Conservation (phyloP, 2,888 invertebrate species). For the Macropis europaea region DNA sequence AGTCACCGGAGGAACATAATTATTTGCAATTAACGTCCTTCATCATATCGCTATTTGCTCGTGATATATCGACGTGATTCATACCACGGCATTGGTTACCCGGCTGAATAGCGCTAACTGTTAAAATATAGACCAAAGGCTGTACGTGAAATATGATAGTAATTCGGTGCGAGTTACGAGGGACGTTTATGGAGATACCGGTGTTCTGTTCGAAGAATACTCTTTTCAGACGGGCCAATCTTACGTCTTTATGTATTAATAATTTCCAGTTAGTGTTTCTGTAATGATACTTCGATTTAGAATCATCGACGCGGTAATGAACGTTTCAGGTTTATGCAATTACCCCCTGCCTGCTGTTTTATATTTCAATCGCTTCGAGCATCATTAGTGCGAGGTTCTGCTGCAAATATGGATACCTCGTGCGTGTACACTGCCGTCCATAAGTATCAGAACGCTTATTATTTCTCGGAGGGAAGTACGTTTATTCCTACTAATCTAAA, state of each 20-base stretch:
- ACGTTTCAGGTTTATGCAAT: neutral
- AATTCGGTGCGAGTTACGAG: constrained; percentile 6
- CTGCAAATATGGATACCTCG: no score
- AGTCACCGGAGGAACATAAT: neutral
- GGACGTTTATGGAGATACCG: neutral
- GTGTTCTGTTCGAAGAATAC: neutral
- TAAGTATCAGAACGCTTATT: no score
- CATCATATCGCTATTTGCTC: neutral
- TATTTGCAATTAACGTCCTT: constrained; percentile 7
- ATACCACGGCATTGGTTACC: neutral
- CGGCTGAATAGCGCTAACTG: neutral
- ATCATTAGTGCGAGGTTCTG: neutral
- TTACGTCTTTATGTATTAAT: neutral
- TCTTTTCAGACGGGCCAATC: neutral
- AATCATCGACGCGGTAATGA: neutral
- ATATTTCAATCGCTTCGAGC: neutral
- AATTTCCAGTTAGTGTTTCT: constrained; percentile 5
- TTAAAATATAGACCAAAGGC: constrained; percentile 11
- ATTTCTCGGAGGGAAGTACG: no score
- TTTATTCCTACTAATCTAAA: no score
- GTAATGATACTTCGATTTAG: no score
- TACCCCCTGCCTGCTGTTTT: neutral
- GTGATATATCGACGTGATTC: neutral
- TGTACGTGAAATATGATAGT: neutral
- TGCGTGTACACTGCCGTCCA: no score